These are phyloP conservation scores for Megaustenia siamemsis DNA, from an alignment of 2,888 invertebrate species.

Conservation along the genomic window DNA sequence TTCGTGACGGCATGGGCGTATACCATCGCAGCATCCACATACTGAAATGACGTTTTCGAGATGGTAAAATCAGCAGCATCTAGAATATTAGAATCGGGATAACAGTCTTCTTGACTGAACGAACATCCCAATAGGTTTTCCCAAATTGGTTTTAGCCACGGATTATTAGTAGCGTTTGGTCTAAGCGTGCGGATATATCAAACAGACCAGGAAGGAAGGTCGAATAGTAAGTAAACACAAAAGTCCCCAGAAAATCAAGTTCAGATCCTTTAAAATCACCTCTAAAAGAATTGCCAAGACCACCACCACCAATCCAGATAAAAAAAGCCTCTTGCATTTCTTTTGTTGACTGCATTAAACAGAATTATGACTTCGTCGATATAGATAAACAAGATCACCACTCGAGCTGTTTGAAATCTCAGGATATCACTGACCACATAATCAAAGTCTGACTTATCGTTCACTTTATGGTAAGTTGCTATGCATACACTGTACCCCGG, in stretches of 20 bases:
- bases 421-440: not conserved
- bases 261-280: conserved; percentile 57
- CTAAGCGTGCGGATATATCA: conserved; percentile 62
- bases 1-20: conserved; percentile 47
- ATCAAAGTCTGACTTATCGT: not conserved
- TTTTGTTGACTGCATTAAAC: conserved; percentile 55
- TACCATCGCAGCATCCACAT: conserved; percentile 34
- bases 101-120: conserved; percentile 49
- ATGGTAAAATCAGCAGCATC: not conserved
- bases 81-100: not conserved
- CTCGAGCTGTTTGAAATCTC: conserved; percentile 49
- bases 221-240: conserved; percentile 59
- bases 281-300: conserved; percentile 51
- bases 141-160: conserved; percentile 71
- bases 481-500: conserved; percentile 61
- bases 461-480: conserved; percentile 53
- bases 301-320: conserved; percentile 69
- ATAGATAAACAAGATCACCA: conserved; percentile 65
- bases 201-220: conserved; percentile 57
- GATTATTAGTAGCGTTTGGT: conserved; percentile 59
- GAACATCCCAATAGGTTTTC: conserved; percentile 48
- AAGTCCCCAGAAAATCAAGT: conserved; percentile 61
- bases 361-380: conserved; percentile 51
- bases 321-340: conserved; percentile 60
- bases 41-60: not conserved